These are phyloP conservation scores for Dendrolimus kikuchii DNA, from an alignment of 1,140 invertebrate species.

Conservation along the genomic window DNA sequence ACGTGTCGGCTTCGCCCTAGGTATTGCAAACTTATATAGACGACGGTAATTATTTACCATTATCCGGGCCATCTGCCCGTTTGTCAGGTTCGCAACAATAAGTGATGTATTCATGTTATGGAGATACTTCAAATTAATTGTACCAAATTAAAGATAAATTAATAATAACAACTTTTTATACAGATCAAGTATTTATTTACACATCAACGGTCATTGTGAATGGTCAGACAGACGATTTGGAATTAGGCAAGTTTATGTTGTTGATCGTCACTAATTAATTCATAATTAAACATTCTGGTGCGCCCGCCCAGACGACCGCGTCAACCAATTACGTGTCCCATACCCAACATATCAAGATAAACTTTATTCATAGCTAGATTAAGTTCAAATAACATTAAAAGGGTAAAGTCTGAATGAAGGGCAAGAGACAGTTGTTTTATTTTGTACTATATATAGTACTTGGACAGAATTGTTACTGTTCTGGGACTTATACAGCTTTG, in stretches of 20 bases:
- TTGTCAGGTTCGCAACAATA: no score
- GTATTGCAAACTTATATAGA: no score
- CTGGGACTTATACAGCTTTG: constrained; percentile 46
- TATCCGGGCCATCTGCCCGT: no score
- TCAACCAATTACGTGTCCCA: constrained; percentile 54
- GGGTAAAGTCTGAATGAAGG: constrained; percentile 50
- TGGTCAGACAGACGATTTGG: constrained; percentile 29
- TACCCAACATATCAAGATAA: constrained; percentile 30
- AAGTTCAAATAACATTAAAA: constrained; percentile 34
- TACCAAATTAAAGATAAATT: no score
- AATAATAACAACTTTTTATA: no score
- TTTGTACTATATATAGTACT: constrained; percentile 70
- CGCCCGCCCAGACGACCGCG: constrained; percentile 54
- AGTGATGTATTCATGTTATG: no score
- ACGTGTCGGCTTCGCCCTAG: no score
- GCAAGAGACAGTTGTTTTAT: constrained; percentile 70
- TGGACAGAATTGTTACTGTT: constrained; percentile 64
- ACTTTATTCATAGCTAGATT: constrained; percentile 32
- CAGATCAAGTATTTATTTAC: neutral
- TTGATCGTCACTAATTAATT: constrained; percentile 68
- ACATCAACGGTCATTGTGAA: neutral
- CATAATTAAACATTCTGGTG: constrained; percentile 71
- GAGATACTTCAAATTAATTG: no score
- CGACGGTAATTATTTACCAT: no score
- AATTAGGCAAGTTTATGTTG: constrained; percentile 57